Evolutionary conservation across 2,888 invertebrate genomes (phyloP).

Genomic region (Apamea monoglypha): DNA sequence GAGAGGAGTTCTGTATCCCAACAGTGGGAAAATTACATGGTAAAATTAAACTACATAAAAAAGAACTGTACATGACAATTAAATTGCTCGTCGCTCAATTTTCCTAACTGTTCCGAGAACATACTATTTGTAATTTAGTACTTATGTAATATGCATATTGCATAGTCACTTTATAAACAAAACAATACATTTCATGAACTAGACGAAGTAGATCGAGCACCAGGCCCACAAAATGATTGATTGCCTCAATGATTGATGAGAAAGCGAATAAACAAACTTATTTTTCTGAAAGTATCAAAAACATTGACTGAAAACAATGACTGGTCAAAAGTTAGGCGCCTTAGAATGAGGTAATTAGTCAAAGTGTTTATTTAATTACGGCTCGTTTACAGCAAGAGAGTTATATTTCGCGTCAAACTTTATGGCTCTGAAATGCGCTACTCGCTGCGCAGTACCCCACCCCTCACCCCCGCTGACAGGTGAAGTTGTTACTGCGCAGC

Average conservation of each 20-base stretch:
- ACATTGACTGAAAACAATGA: slow-evolving; percentile 19
- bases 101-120: neutral
- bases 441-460: neutral
- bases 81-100: neutral
- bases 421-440: no score
- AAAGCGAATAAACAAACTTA: slow-evolving; percentile 4
- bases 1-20: no score
- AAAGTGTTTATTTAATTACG: neutral
- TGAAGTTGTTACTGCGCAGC: neutral
- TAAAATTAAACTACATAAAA: no score
- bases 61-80: neutral
- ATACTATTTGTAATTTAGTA: no score
- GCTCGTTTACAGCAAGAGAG: neutral
- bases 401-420: neutral
- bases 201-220: neutral
- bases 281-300: neutral
- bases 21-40: no score
- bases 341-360: slow-evolving; percentile 6
- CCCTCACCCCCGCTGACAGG: neutral
- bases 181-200: neutral
- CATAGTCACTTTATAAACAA: neutral
- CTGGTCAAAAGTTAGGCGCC: slow-evolving; percentile 7
- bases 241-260: slow-evolving; percentile 36
- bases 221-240: slow-evolving; percentile 35
- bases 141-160: no score